Percentiles rank a stretch among this genome's conserved stretches.
Conservation (phyloP, 2,113 vertebrate genomes). For the Colossoma macropomum region DNA sequence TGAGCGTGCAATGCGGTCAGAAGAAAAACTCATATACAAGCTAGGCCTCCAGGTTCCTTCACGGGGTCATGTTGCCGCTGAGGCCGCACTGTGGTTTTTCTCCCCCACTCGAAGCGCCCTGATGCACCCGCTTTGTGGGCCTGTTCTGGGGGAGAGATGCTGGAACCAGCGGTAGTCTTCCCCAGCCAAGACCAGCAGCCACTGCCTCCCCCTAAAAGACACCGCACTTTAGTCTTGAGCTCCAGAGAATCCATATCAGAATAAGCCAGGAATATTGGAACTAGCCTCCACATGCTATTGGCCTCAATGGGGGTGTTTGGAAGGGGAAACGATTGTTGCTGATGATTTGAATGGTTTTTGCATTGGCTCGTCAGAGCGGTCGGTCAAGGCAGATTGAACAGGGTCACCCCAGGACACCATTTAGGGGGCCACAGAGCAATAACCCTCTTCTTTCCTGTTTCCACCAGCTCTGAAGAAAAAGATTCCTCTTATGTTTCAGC, state of each 20-base stretch:
- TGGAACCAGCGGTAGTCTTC: constrained; percentile 25
- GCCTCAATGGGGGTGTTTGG: constrained; percentile 19
- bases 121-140: constrained; percentile 31
- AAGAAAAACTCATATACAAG: constrained; percentile 28
- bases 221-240: constrained; percentile 34
- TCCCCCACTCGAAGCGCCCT: constrained; percentile 9
- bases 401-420: constrained; percentile 38
- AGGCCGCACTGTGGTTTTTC: constrained; percentile 44
- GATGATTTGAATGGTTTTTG: constrained; percentile 25
- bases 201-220: constrained; percentile 37
- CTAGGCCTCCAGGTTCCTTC: constrained; percentile 41
- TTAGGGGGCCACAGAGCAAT: constrained; percentile 30
- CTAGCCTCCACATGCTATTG: constrained; percentile 28
- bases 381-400: constrained; percentile 13
- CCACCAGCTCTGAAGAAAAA: constrained; percentile 15
- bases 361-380: constrained; percentile 24
- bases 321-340: constrained; percentile 29
- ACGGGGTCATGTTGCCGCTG: constrained; percentile 37
- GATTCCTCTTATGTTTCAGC: constrained; percentile 36
- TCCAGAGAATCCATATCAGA: constrained; percentile 4
- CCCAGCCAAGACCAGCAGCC: constrained; percentile 51
- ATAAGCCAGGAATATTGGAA: constrained; percentile 11
- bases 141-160: constrained; percentile 17
- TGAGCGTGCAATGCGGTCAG: constrained; percentile 23
- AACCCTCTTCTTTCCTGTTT: constrained; percentile 25